Base-by-base conservation (phyloP, 2,797 vertebrate genomes). In the Melanitta fusca region DNA sequence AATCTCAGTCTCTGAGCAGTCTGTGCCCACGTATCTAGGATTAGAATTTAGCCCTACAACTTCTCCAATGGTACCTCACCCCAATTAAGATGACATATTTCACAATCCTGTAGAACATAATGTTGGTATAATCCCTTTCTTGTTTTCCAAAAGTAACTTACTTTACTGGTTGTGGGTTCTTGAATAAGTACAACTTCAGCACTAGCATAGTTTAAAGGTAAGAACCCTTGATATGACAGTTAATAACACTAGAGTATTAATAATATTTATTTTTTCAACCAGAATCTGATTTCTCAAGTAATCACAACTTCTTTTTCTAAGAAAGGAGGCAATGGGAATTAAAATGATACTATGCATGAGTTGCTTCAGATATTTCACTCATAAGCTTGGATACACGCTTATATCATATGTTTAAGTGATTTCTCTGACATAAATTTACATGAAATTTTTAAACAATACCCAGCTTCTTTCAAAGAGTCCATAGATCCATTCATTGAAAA, bases 1-100 rank as follows among this genome's bases (percentile, higher is more conserved):
- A 96, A 97, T 96, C 95, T 91, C 89, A 80, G 85, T 69, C 95
- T 89, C 94, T 88, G 90, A 92, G 79, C 69, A 83, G 73, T 85
- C 95, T 89, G 88, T 64, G 92, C 92, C 92, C 92, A 93, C 62
- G 61, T 91, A 95, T 62, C 81, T 72, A 78, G 93, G 96, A 96
- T 96, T 96, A 96, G 95, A 96, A 93, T 95, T 89, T 21, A 93
- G 85, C 69, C 53, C 60, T 62, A 64, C 18, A 64, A 74, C 24
- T 56, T 86, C 80, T 84, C 85, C 80, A 64, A 0, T 32, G 20
- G 81, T 74, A 94, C 91, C 78, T 80, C 22, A 83, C 49, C 47
- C 49, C 81, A 75, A 25, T 43, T 85, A 92, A 83, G 72, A 86
- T 1, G 12, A 49, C 6, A 16, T 85, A 72, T 82, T 92, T 92